These are phyloP conservation scores for Harpalus rubripes DNA, from an alignment of 2,888 invertebrate genomes.

Conservation along the genomic window DNA sequence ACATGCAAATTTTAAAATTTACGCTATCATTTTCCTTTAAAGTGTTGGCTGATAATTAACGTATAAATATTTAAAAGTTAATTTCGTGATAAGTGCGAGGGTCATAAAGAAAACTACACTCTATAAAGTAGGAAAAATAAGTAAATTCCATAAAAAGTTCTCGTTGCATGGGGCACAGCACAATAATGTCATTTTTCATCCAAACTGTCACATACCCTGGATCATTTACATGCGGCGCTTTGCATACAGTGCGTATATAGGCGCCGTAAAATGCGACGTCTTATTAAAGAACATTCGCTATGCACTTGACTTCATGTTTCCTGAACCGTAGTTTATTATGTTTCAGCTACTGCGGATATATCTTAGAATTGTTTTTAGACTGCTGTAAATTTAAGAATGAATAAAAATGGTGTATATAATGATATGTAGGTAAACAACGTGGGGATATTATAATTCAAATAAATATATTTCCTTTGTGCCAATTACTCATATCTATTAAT, in stretches of 20 bases:
- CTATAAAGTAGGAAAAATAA: slow-evolving; percentile 53
- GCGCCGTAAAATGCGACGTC: slow-evolving; percentile 50
- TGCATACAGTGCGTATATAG: slow-evolving; percentile 33
- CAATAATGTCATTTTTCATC: slow-evolving; percentile 58
- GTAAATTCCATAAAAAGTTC: slow-evolving; percentile 50
- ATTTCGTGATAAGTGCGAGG: slow-evolving; percentile 43
- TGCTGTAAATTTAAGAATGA: neutral
- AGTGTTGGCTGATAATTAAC: slow-evolving; percentile 46
- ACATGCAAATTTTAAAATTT: slow-evolving; percentile 40
- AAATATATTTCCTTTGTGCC: too few relatives aligned
- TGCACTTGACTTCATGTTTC: slow-evolving; percentile 40
- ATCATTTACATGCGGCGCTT: slow-evolving; percentile 48
- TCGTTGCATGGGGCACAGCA: slow-evolving; percentile 5
- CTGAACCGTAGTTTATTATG: slow-evolving; percentile 5
- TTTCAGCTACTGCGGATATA: neutral
- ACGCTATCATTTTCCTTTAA: slow-evolving; percentile 29
- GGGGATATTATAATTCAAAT: too few relatives aligned
- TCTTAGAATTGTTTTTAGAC: neutral
- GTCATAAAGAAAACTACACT: slow-evolving; percentile 45
- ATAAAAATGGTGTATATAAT: too few relatives aligned
- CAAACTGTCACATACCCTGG: slow-evolving; percentile 46
- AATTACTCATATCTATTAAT: too few relatives aligned
- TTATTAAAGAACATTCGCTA: slow-evolving; percentile 49
- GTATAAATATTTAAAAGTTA: slow-evolving; percentile 58
- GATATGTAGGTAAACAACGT: too few relatives aligned